These are phyloP conservation scores for Channa maculata DNA, from an alignment of 2,113 vertebrate species.

Conservation along the genomic window DNA sequence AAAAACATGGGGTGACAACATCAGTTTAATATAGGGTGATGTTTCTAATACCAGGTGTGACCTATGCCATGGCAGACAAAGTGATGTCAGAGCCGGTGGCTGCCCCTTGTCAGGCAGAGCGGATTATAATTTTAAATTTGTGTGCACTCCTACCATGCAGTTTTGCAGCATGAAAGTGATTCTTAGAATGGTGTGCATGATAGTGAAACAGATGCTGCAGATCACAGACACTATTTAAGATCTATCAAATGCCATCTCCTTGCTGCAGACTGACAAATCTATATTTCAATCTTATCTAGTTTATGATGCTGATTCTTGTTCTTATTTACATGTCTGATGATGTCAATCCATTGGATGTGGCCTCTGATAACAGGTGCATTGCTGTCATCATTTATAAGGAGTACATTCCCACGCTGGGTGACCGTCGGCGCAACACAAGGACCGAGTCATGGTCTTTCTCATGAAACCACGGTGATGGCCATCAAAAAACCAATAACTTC, in stretches of 20 bases:
- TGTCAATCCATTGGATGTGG: not conserved
- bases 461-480: conserved; percentile 82
- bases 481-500: conserved; percentile 89
- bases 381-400: conserved; percentile 25
- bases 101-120: conserved; percentile 10
- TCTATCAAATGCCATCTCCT: not conserved
- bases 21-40: conserved; percentile 34
- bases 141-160: not conserved
- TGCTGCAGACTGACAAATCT: not conserved
- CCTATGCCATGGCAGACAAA: conserved; percentile 11
- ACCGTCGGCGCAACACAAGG: conserved; percentile 41
- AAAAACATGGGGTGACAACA: not conserved
- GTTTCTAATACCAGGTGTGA: conserved; percentile 55
- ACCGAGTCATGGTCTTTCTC: conserved; percentile 75
- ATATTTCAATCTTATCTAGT: not conserved
- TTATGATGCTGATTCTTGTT: not conserved
- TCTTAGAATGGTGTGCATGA: not conserved
- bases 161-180: not conserved
- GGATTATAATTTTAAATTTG: not conserved
- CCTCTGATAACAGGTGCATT: conserved; percentile 28
- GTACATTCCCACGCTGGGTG: conserved; percentile 78
- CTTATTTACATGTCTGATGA: not conserved
- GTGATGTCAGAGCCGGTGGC: conserved; percentile 12
- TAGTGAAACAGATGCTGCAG: not conserved
- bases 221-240: not conserved